Evolutionary conservation across 2,888 invertebrate species (phyloP), one percentile per base, ranked within the genome.

Genomic region (Perdita meconis): DNA sequence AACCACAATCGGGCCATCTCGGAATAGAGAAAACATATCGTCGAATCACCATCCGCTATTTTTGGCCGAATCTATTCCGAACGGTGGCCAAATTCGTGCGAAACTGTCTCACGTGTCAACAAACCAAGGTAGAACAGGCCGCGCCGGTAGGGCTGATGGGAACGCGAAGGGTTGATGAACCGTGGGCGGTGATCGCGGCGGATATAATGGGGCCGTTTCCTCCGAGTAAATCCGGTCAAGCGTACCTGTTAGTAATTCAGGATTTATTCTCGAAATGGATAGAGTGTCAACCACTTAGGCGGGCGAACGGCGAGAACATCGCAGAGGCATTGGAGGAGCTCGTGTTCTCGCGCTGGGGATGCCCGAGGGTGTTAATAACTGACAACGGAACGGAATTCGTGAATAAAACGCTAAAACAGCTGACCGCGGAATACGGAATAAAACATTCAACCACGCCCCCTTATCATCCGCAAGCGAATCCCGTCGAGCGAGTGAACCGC

Each of bases 121-220:
- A 13, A 40, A 40, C 40, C 2, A 40, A 40, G 8, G 40, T 40
- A n/a, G 40, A 40, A n/a, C 40, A 44, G n/a, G 4, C n/a, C 1
- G n/a, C 5, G 1, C 44, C 44, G n/a, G 4, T 4, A 16, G 44
- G 44, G 2, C 16, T 44, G n/a, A 44, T 44, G 44, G 44, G 44
- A n/a, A n/a, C 4, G 44, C 44, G 44, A 1, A 13, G n/a, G 3
- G 44, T 44, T 5, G 44, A 44, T 1, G 16, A 13, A 3, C 44
- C 44, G n/a, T 44, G 44, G 44, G n/a, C 44, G n/a, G 44, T 44
- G 1, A 44, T 44, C 44, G 44, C 44, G 4, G 44, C 44, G n/a
- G 44, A 44, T 40, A 40, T 40, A 10, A 40, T 40, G 38, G 38
- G 38, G 13, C 38, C 38, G 12, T 13, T 40, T 8, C 44, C 44